phyloP scores from a whole-genome alignment of 2,113 vertebrate genomes.

The Suricata suricatta region DNA sequence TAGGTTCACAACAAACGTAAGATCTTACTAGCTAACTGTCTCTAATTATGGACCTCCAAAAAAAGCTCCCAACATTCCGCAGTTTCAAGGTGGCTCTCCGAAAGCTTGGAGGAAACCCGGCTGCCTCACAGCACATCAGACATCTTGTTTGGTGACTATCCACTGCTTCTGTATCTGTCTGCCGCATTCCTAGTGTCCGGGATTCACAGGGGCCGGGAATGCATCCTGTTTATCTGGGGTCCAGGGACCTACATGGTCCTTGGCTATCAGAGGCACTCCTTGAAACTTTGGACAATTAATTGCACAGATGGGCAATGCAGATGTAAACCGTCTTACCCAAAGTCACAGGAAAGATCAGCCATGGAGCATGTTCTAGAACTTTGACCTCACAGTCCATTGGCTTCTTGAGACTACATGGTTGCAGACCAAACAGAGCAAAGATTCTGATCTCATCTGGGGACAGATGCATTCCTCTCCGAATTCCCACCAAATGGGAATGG shows the following conservation, averaged over 20 bases:
- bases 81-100: neutral
- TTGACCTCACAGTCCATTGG: slow-evolving; percentile 12
- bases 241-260: neutral
- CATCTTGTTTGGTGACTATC: neutral
- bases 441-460: neutral
- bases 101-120: neutral
- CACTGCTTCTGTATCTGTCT: neutral
- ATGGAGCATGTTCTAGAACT: neutral
- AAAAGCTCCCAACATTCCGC: neutral
- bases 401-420: neutral
- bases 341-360: neutral
- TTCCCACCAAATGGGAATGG: neutral
- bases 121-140: rapidly evolving
- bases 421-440: slow-evolving; percentile 57
- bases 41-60: neutral
- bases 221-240: neutral
- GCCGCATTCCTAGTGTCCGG: neutral
- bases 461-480: neutral
- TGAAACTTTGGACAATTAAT: neutral
- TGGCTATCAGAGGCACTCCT: neutral
- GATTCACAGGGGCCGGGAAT: neutral
- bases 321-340: neutral
- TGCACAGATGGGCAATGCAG: neutral
- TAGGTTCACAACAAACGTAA: neutral
- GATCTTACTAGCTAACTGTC: neutral